Conservation (phyloP, 1,140 invertebrate genomes). For the Drusus annulatus region DNA sequence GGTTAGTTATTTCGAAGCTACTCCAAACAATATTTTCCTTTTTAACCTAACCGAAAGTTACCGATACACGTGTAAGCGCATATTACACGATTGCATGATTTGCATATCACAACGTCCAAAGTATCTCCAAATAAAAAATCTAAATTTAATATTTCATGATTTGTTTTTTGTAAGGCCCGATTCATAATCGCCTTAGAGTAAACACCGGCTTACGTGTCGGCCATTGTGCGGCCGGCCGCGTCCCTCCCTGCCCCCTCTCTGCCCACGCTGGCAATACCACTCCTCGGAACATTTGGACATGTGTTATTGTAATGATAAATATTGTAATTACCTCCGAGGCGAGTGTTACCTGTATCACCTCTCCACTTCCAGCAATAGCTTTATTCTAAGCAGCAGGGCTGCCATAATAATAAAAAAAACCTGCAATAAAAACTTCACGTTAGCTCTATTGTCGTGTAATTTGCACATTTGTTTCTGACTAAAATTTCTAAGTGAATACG, state of each 20-base stretch:
- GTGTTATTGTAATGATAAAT: conserved; percentile 54
- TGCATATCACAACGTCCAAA: too few relatives aligned
- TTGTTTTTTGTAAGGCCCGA: background rate
- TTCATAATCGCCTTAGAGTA: conserved; percentile 21
- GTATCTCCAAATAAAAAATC: too few relatives aligned
- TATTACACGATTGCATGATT: too few relatives aligned
- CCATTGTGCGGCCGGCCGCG: conserved; percentile 36
- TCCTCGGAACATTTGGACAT: conserved; percentile 49
- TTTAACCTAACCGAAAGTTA: too few relatives aligned
- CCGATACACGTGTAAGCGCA: too few relatives aligned
- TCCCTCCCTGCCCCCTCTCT: conserved; percentile 2
- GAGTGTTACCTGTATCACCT: conserved; percentile 43
- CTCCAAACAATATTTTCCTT: too few relatives aligned
- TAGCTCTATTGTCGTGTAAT: too few relatives aligned
- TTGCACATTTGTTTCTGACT: too few relatives aligned
- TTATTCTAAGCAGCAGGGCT: conserved; percentile 22
- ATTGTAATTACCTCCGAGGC: conserved; percentile 50
- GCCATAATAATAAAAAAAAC: background rate
- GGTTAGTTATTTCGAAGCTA: too few relatives aligned
- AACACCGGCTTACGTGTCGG: conserved; percentile 30
- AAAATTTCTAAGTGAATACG: background rate
- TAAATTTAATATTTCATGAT: too few relatives aligned
- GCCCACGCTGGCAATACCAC: background rate
- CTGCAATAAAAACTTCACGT: background rate
- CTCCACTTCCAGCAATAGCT: conserved; percentile 15